Conservation (phyloP, 2,797 vertebrate species). For the Delichon dasypus region DNA sequence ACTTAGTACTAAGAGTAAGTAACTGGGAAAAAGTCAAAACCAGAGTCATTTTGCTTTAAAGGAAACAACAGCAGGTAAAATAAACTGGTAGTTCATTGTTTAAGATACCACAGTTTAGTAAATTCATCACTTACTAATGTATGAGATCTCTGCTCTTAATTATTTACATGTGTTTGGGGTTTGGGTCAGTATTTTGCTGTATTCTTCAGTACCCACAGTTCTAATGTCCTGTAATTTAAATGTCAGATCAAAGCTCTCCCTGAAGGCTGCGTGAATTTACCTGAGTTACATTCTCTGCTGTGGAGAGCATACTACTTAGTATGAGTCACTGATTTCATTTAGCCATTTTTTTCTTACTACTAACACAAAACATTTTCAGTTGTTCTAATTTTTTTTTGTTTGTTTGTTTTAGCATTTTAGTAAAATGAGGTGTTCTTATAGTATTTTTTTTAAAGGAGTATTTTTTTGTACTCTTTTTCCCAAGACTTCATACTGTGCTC, state of each 20-base stretch:
- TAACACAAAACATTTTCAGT: background rate
- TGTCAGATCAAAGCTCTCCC: background rate
- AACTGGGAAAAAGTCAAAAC: slow-evolving; percentile 44
- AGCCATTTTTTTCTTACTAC: background rate
- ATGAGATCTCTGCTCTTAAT: background rate
- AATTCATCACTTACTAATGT: background rate
- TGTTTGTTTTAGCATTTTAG: background rate
- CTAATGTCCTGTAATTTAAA: background rate
- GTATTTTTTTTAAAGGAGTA: background rate
- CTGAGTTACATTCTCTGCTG: background rate
- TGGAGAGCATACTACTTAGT: background rate
- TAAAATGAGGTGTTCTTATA: background rate
- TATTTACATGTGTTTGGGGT: background rate
- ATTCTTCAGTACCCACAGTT: background rate
- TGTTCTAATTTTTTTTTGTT: background rate
- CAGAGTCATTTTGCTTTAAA: slow-evolving; percentile 39
- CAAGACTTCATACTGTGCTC: background rate
- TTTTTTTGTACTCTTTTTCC: background rate
- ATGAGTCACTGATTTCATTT: background rate
- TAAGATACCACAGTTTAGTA: background rate
- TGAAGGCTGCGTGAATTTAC: background rate
- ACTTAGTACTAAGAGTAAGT: slow-evolving; percentile 78
- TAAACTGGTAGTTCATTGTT: background rate
- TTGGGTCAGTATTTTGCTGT: background rate
- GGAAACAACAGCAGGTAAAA: slow-evolving; percentile 66